Percentiles rank a stretch among this genome's conserved stretches.
Evolutionary conservation across 2,797 vertebrate species (phyloP).

Genomic region (Mustela erminea): DNA sequence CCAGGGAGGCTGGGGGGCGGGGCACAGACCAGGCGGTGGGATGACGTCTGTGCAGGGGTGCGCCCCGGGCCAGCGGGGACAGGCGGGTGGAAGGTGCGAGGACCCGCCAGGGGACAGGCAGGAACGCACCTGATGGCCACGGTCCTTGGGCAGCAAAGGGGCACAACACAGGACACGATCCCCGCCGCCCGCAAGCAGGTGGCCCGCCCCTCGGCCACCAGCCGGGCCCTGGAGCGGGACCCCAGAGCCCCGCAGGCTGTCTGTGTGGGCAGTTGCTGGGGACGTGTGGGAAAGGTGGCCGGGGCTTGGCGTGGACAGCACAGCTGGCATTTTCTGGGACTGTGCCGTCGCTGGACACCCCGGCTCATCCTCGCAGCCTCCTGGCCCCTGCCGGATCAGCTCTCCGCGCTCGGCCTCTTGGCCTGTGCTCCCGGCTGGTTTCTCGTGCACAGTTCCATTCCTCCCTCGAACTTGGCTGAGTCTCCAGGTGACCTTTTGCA

Average conservation of each 20-base stretch:
- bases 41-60: not conserved
- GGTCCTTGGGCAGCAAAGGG: not conserved
- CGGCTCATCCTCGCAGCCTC: not conserved
- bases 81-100: too few relatives aligned
- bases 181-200: accelerated
- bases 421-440: constrained; percentile 8
- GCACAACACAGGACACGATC: accelerated
- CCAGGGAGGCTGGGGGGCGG: not conserved
- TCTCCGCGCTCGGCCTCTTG: not conserved
- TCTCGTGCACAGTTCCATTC: not conserved
- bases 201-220: accelerated
- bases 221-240: not conserved
- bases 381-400: not conserved
- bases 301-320: too few relatives aligned
- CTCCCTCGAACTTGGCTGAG: not conserved
- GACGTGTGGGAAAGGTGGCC: accelerated
- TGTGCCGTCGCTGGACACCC: not conserved
- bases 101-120: not conserved
- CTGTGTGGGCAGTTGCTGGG: accelerated
- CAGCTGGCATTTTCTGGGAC: accelerated
- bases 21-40: not conserved
- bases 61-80: accelerated
- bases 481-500: constrained; percentile 55
- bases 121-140: accelerated
- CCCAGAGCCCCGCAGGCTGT: not conserved